Evolutionary conservation across 2,797 vertebrate species (phyloP).

Genomic region (Enteromius trimaculatus): DNA sequence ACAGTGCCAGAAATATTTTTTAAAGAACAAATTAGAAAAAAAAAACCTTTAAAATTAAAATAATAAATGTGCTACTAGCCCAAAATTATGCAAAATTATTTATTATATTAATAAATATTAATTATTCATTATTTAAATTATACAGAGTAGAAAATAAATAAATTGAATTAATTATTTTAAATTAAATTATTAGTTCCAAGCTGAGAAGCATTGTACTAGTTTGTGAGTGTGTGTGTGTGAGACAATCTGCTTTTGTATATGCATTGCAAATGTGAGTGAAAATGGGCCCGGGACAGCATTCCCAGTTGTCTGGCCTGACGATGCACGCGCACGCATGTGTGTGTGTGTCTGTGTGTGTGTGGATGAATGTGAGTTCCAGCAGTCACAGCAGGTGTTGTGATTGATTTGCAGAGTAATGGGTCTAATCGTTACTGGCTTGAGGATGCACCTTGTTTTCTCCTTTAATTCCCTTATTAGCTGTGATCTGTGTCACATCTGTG

Average conservation of each 20-base stretch:
- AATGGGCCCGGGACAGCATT: conserved; percentile 21
- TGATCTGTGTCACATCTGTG: conserved; percentile 51
- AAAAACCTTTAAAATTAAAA: background rate
- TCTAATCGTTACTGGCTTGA: conserved; percentile 58
- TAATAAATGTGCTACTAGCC: background rate
- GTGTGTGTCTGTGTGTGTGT: conserved; percentile 25
- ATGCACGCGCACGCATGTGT: background rate
- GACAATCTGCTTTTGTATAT: background rate
- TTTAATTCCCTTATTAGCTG: conserved; percentile 57
- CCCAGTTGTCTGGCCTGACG: background rate
- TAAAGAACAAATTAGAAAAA: too few relatives aligned
- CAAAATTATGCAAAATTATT: background rate
- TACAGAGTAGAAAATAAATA: background rate
- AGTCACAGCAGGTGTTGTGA: conserved; percentile 52
- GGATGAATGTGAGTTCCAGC: conserved; percentile 33
- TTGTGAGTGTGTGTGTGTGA: background rate
- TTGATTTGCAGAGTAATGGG: conserved; percentile 55
- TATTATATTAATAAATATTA: background rate
- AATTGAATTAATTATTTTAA: too few relatives aligned
- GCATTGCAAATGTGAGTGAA: conserved; percentile 9
- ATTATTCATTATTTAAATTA: background rate
- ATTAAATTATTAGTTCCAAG: background rate
- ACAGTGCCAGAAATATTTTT: background rate
- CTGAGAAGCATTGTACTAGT: background rate
- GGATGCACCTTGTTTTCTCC: conserved; percentile 49